phyloP scores from a whole-genome alignment of 2,113 vertebrate genomes.

The Calyptommatus sinebrachiatus region DNA sequence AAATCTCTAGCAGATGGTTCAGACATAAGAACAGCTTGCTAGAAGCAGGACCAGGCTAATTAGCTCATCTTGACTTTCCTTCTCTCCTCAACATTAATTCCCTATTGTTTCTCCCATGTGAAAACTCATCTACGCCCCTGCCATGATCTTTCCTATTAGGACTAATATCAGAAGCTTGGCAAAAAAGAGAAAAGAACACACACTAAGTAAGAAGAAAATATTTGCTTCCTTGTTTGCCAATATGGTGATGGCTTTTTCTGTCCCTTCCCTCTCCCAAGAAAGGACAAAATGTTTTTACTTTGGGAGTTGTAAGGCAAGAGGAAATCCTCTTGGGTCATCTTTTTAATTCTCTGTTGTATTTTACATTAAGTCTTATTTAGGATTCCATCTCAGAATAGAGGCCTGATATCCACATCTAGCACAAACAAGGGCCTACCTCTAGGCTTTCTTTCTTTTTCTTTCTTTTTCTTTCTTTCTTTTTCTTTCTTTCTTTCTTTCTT shows the following conservation, averaged over 20 bases:
- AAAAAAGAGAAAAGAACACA: constrained; percentile 32
- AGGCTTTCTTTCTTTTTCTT: too few relatives aligned
- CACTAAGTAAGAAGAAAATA: constrained; percentile 37
- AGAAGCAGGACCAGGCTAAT: constrained; percentile 62
- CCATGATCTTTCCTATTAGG: constrained; percentile 36
- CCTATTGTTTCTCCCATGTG: constrained; percentile 40
- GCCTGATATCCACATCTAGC: too few relatives aligned
- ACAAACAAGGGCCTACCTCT: too few relatives aligned
- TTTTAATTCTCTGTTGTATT: not conserved
- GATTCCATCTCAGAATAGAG: too few relatives aligned
- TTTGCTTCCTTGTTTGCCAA: constrained; percentile 36
- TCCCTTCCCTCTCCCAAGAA: too few relatives aligned
- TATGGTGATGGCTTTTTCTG: not conserved
- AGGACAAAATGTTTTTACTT: constrained; percentile 12
- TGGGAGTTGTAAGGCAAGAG: not conserved
- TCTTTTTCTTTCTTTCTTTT: too few relatives aligned
- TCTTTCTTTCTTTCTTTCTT: too few relatives aligned
- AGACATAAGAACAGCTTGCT: constrained; percentile 63
- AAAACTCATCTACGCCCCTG: constrained; percentile 28
- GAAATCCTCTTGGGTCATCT: not conserved
- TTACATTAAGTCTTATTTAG: too few relatives aligned
- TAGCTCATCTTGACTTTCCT: constrained; percentile 42
- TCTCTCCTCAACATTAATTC: constrained; percentile 59
- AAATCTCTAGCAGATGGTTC: constrained; percentile 63
- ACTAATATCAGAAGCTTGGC: constrained; percentile 4